Evolutionary conservation across 2,888 invertebrate genomes (phyloP).

Genomic region (Stictocephala bisonia): DNA sequence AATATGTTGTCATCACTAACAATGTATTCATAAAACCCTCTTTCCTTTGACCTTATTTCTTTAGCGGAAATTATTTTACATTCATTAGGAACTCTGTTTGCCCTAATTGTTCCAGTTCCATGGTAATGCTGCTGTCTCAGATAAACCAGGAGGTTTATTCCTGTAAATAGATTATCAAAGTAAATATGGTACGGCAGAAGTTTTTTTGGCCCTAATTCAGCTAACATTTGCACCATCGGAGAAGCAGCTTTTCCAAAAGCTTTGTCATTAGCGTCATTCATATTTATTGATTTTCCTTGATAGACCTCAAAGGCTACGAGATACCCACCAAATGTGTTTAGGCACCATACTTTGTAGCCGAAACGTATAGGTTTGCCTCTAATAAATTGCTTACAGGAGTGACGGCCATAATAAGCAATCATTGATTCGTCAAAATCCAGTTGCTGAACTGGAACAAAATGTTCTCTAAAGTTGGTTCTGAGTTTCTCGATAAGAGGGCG

Average conservation of each 20-base stretch:
- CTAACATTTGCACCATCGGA: constrained; percentile 51
- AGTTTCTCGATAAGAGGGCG: no score
- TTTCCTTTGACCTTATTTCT: constrained; percentile 22
- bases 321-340: constrained; percentile 55
- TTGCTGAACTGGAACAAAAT: constrained; percentile 27
- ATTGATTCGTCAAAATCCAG: constrained; percentile 11
- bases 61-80: constrained; percentile 39
- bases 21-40: constrained; percentile 24
- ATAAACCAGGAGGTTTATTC: constrained; percentile 50
- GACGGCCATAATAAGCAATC: constrained; percentile 7
- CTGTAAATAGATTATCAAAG: constrained; percentile 58
- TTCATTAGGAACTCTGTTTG: constrained; percentile 57
- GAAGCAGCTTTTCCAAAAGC: constrained; percentile 58
- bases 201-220: constrained; percentile 54
- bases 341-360: constrained; percentile 60
- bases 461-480: background rate
- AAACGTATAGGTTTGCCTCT: constrained; percentile 60
- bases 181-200: constrained; percentile 54
- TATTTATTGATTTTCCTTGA: constrained; percentile 56
- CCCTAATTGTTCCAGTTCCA: constrained; percentile 56
- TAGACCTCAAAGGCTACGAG: constrained; percentile 58
- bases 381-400: constrained; percentile 47
- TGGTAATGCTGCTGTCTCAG: constrained; percentile 55
- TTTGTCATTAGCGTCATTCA: constrained; percentile 46
- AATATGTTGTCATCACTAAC: constrained; percentile 22